Evolutionary conservation across 2,113 vertebrate genomes (phyloP).

Genomic region (Myanophis thanlyinensis): DNA sequence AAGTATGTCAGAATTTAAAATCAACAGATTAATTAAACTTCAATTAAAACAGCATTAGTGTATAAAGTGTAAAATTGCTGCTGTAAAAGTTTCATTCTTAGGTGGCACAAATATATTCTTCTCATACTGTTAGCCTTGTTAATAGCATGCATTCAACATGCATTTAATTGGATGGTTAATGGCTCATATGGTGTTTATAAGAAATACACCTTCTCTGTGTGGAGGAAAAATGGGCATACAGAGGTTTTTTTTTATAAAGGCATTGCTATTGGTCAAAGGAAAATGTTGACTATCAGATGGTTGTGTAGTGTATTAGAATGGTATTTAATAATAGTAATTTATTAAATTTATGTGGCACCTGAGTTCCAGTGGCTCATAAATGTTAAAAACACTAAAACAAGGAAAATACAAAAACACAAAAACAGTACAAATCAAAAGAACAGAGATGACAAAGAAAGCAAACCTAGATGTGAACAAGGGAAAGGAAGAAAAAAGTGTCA

Average conservation of each 20-base stretch:
- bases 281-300: not conserved
- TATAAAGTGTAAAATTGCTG: slow-evolving; percentile 25
- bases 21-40: slow-evolving; percentile 47
- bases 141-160: slow-evolving; percentile 24
- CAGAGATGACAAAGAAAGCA: not conserved
- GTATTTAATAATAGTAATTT: slow-evolving; percentile 2
- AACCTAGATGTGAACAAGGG: not conserved
- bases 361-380: not conserved
- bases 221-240: not conserved
- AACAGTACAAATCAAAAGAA: not conserved
- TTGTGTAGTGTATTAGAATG: not conserved
- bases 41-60: slow-evolving; percentile 48
- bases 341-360: not conserved
- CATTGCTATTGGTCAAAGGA: not conserved
- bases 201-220: not conserved
- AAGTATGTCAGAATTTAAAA: slow-evolving; percentile 50
- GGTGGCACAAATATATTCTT: not conserved
- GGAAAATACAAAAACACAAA: not conserved
- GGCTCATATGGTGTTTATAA: not conserved
- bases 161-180: slow-evolving; percentile 15
- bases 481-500: not conserved
- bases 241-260: not conserved
- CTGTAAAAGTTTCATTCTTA: slow-evolving; percentile 20
- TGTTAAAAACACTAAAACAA: not conserved
- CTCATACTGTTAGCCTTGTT: not conserved